Evolutionary conservation across 2,888 invertebrate species (phyloP), one percentile per base, ranked within the genome.

Genomic region (Heliconius hortense): DNA sequence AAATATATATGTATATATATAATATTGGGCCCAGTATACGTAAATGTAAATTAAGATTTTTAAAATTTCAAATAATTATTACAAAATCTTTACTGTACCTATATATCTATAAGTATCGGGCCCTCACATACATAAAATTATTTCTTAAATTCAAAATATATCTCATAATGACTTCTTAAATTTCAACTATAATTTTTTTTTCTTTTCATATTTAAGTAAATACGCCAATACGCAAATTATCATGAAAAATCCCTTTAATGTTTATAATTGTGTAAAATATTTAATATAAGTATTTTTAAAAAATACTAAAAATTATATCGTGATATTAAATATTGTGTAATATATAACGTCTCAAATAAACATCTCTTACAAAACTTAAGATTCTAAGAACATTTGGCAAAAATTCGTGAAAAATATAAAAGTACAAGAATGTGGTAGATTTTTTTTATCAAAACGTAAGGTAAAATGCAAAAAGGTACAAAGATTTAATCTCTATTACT

Each of bases 1-100:
- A 35, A 10, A 35, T 35, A 35, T 48, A 48, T 48, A 31, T 43
- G 13, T 43, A 18, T 28, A 48, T 28, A 35, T 68, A 48, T 21
- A 53, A 53, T 53, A 56, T 56, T 31, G 69, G 69, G 53, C 69
- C 69, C 69, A 31, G 5, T 69, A 31, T 31, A 69, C n/a, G 21
- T 53, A 53, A n/a, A 31, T 13, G 28, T 13, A 35, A 35, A 35
- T 35, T 8, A 35, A 35, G 8, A 2, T 68, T 21, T 48, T 68
- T 21, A 28, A n/a, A 53, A 43, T 13, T 15, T 18, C 35, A 21
- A 26, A 35, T 53, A 28, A 68, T 11, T 53, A 21, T 21, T 8
- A 53, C 13, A n/a, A 56, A 53, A n/a, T 53, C 28, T n/a, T 31
- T 11, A 3, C 13, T 53, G 5, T 11, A 18, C 43, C 43, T 43